Evolutionary conservation across 2,797 vertebrate genomes (phyloP), one percentile per base, ranked within the genome.

Genomic region (Falco berigora): DNA sequence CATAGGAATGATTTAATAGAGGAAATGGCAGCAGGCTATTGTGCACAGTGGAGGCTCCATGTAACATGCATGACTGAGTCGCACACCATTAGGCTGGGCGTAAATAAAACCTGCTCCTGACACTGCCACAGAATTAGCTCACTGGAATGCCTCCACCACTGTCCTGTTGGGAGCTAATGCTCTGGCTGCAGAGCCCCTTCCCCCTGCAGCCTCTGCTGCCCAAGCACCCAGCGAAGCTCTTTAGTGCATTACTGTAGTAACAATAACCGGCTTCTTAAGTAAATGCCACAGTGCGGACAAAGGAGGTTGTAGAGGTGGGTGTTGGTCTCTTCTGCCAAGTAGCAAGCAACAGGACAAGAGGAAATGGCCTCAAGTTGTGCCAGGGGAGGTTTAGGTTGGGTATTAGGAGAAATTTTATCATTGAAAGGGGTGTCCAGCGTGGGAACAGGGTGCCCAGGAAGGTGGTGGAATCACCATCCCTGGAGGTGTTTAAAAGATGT

Each of bases 1-100:
- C 91, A 91, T 95, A 97, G 93, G 94, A 96, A 96, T 95, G 96
- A 97, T 97, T 97, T 97, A 97, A 96, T 94, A 97, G 96, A 96
- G 95, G 95, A 97, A 97, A 86, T 95, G 85, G 97, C 95, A 96
- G 96, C 76, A 71, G 87, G 93, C 94, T 97, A 94, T 97, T 98
- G 97, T 97, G 96, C 63, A 47, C n/a, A 1, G 75, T 68, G 92
- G 96, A 93, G 94, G 86, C 95, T 96, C 93, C 80, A 88, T 96
- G 94, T 44, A 95, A 96, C 96, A 97, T 94, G 92, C 96, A 95
- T 96, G 95, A 96, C 96, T 97, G 96, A 97, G 46, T 91, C 1
- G 50, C 92, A 93, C 92, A 89, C 85, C 76, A 96, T 95, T 96
- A 96, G 93, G 23, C 86, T 17, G 81, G 36, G 88, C 93, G 88